phyloP scores from a whole-genome alignment of 2,888 invertebrate species.

The Cryptophagus acutangulus region DNA sequence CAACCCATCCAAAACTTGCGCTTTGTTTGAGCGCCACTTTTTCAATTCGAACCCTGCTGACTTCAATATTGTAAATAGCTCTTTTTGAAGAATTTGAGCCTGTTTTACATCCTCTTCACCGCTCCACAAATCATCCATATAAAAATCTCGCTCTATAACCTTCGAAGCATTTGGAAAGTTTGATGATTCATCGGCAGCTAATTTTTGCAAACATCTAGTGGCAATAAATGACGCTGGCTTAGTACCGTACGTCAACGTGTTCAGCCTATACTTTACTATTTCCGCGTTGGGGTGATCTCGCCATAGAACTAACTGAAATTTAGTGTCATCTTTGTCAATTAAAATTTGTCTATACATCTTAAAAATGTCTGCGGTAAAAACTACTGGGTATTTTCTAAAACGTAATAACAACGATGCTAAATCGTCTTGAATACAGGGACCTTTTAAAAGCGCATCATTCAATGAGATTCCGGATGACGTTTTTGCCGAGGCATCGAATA shows the following conservation, averaged over 20 bases:
- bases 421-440: slow-evolving; percentile 3
- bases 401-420: neutral
- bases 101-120: neutral
- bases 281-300: slow-evolving; percentile 1
- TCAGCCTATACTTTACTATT: neutral
- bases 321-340: neutral
- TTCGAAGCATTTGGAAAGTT: neutral
- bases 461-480: too few relatives aligned
- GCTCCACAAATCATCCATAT: slow-evolving; percentile 1
- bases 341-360: slow-evolving; percentile 3
- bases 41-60: neutral
- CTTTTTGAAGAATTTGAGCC: neutral
- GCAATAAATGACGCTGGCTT: neutral
- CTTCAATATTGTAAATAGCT: neutral
- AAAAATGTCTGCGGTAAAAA: neutral
- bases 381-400: neutral
- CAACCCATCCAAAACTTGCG: too few relatives aligned
- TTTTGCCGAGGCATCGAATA: too few relatives aligned
- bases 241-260: neutral
- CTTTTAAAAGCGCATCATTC: neutral
- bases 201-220: slow-evolving; percentile 2
- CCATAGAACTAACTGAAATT: slow-evolving; percentile 1
- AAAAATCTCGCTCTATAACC: slow-evolving; percentile 1
- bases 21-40: neutral
- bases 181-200: neutral